Evolutionary conservation across 92 coral and sea anemone species (phyloP).

Genomic region (Phymanthus crucifer): DNA sequence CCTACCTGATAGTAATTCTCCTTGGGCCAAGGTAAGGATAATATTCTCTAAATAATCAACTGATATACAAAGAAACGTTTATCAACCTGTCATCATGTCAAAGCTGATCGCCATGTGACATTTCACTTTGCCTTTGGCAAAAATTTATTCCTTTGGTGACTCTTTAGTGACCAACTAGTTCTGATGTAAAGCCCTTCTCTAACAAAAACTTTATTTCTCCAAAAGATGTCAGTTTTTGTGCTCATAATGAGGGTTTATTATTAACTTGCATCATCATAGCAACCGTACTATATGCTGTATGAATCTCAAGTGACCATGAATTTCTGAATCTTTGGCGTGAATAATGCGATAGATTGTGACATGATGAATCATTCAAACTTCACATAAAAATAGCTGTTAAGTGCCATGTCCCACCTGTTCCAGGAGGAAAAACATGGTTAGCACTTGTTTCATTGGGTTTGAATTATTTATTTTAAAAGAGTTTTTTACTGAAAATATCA

Average conservation of each 20-base stretch:
- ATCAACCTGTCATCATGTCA: background rate
- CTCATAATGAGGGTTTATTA: background rate
- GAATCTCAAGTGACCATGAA: no score
- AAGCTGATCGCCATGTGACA: background rate
- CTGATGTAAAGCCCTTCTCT: no score
- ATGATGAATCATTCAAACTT: background rate
- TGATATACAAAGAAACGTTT: background rate
- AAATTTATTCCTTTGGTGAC: no score
- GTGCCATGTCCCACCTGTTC: background rate
- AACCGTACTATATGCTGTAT: no score
- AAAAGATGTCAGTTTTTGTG: no score
- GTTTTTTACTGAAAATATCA: no score
- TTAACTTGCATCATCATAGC: no score
- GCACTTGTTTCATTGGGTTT: no score
- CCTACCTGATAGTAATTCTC: constrained; percentile 67
- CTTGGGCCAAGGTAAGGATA: constrained; percentile 80
- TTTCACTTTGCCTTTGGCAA: background rate
- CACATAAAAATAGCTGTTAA: background rate
- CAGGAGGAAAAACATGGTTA: background rate
- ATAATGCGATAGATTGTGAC: background rate
- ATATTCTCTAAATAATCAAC: background rate
- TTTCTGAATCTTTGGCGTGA: background rate
- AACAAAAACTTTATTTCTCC: no score
- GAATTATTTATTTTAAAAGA: no score
- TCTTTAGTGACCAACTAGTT: no score